Conservation (phyloP, 2,113 vertebrate genomes). For the Salminus brasiliensis region DNA sequence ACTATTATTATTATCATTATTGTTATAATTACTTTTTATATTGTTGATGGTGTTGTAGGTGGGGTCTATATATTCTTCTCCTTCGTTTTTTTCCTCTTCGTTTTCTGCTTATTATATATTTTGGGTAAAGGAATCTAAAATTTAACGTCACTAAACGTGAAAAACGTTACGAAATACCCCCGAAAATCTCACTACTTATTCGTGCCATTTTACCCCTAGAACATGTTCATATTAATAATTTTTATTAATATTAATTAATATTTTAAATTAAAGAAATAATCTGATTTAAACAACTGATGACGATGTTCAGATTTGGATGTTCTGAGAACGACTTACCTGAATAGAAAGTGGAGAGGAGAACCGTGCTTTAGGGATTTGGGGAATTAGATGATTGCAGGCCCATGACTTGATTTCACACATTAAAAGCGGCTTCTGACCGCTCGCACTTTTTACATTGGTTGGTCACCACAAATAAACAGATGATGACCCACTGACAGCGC, state of each 20-base stretch:
- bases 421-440: not conserved
- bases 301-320: not conserved
- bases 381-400: not conserved
- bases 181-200: no score
- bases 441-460: not conserved
- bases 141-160: no score
- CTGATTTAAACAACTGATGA: not conserved
- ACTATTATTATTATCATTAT: not conserved
- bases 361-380: not conserved
- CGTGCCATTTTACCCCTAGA: no score
- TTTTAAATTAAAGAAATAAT: no score
- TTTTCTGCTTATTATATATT: not conserved
- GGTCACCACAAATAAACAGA: not conserved
- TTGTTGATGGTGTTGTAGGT: conserved; percentile 25
- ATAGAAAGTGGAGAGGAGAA: not conserved
- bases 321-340: not conserved
- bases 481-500: not conserved
- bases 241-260: no score
- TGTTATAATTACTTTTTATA: not conserved
- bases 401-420: not conserved
- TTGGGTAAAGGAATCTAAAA: no score
- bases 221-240: no score
- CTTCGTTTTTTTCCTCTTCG: conserved; percentile 7
- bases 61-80: conserved; percentile 30
- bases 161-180: no score